Evolutionary conservation across 2,797 vertebrate species (phyloP).

Genomic region (Hirundo rustica): DNA sequence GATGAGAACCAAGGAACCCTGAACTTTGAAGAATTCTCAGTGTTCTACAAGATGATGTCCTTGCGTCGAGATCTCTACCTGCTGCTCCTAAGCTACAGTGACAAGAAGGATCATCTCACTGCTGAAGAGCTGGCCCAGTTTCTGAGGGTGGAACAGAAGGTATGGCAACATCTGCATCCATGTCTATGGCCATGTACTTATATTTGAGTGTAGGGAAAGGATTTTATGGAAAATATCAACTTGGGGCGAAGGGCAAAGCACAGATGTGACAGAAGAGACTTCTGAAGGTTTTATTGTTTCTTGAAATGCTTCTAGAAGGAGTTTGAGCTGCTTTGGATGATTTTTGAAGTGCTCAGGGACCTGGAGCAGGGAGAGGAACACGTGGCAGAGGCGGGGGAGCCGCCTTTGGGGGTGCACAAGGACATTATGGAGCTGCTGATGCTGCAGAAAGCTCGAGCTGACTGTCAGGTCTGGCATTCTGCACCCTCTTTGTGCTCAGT

Average conservation of each 20-base stretch:
- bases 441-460: not conserved
- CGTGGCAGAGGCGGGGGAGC: not conserved
- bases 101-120: conserved; percentile 95
- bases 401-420: not conserved
- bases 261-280: not conserved
- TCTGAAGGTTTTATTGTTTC: not conserved
- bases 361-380: not conserved
- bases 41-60: conserved; percentile 99
- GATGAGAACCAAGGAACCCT: conserved; percentile 95
- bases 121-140: conserved; percentile 90
- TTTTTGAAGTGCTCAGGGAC: not conserved
- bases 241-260: not conserved
- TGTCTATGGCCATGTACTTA: not conserved
- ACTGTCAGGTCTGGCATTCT: not conserved
- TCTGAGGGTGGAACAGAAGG: conserved; percentile 91
- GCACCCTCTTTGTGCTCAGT: not conserved
- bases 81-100: conserved; percentile 91
- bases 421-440: not conserved
- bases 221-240: not conserved
- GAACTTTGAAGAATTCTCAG: conserved; percentile 95
- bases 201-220: not conserved
- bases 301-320: not conserved
- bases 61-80: conserved; percentile 92
- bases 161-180: not conserved
- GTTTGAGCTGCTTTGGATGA: not conserved